These are phyloP conservation scores for Rhinoptilus africanus DNA, from an alignment of 2,113 vertebrate genomes.

Conservation along the genomic window DNA sequence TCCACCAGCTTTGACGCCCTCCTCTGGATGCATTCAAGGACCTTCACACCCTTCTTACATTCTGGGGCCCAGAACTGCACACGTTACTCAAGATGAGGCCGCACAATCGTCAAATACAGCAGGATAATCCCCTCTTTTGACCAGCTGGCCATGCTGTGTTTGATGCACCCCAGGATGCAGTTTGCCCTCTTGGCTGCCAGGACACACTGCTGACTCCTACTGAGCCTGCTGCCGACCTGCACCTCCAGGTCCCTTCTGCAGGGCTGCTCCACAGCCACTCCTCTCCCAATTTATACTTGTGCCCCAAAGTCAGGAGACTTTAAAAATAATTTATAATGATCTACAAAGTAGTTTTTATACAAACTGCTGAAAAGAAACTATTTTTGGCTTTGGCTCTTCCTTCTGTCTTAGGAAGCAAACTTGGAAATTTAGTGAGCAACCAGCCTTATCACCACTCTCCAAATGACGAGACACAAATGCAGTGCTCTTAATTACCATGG, in stretches of 20 bases:
- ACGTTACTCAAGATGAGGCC: background rate
- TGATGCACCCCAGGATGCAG: background rate
- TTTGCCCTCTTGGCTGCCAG: background rate
- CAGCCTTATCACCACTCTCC: background rate
- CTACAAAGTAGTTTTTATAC: background rate
- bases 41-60: background rate
- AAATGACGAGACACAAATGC: background rate
- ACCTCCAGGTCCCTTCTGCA: background rate
- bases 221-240: background rate
- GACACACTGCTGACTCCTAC: background rate
- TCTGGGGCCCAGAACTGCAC: background rate
- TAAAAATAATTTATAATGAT: background rate
- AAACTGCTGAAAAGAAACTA: background rate
- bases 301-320: background rate
- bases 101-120: accelerated
- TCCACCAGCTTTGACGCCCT: background rate
- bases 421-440: background rate
- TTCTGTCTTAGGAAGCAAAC: background rate
- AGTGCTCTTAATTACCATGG: background rate
- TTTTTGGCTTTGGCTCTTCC: background rate
- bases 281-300: background rate
- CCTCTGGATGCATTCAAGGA: background rate
- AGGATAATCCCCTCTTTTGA: background rate
- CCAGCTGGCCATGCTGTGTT: accelerated
- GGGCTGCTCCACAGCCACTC: background rate